Conservation (phyloP, 2,888 invertebrate species). For the Chrysolina haemoptera region DNA sequence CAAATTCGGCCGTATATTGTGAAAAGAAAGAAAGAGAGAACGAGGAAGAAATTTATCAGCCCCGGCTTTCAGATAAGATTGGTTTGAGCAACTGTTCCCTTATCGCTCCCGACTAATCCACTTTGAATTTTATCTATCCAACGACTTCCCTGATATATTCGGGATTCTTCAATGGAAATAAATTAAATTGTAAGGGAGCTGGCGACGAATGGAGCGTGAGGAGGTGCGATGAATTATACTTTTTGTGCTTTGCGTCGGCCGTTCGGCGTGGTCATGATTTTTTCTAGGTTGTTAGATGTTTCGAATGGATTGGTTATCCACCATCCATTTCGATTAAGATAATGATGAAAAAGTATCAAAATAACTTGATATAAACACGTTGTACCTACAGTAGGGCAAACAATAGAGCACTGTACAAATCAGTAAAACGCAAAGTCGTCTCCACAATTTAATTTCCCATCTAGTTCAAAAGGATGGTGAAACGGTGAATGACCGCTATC, state of each 20-base stretch:
- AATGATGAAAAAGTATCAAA: too few relatives aligned
- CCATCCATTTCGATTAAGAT: too few relatives aligned
- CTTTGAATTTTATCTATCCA: conserved; percentile 59
- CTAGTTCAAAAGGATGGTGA: too few relatives aligned
- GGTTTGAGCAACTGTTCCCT: conserved; percentile 55
- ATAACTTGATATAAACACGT: too few relatives aligned
- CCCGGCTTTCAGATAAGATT: conserved; percentile 50
- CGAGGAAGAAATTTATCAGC: conserved; percentile 46
- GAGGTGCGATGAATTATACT: conserved; percentile 12
- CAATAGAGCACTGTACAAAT: too few relatives aligned
- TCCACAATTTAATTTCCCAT: too few relatives aligned
- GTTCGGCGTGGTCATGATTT: not conserved
- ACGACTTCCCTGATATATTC: conserved; percentile 44
- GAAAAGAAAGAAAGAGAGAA: conserved; percentile 19
- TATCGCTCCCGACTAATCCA: conserved; percentile 56
- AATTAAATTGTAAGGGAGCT: conserved; percentile 44
- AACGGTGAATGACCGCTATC: too few relatives aligned
- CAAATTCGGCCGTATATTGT: conserved; percentile 30
- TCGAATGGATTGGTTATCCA: too few relatives aligned
- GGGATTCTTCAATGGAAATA: conserved; percentile 45
- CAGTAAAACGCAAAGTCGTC: too few relatives aligned
- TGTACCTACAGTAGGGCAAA: too few relatives aligned
- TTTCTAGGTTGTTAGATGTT: too few relatives aligned
- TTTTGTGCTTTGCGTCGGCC: conserved; percentile 2
- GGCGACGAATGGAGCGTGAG: conserved; percentile 18